Conservation (phyloP, 2,113 vertebrate genomes). For the Tyrannus savana region DNA sequence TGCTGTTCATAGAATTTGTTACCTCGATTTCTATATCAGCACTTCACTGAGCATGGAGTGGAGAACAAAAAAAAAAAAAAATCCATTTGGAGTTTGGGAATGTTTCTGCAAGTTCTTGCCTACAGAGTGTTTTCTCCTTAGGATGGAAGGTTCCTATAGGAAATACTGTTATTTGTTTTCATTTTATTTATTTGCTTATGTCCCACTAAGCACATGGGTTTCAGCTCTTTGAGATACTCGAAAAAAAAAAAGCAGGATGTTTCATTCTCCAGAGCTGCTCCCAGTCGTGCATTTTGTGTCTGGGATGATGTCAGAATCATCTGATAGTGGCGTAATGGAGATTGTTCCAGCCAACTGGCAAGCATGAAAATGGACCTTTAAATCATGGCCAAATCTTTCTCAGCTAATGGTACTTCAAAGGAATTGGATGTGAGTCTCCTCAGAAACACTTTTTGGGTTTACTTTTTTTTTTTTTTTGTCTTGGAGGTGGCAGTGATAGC, state of each 20-base stretch:
- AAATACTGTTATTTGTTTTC: background rate
- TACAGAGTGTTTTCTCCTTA: background rate
- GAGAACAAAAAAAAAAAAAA: background rate
- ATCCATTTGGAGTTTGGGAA: background rate
- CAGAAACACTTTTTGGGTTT: background rate
- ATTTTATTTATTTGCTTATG: background rate
- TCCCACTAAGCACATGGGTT: background rate
- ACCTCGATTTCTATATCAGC: background rate
- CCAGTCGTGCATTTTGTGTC: background rate
- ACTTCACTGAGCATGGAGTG: rapidly evolving
- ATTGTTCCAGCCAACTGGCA: background rate
- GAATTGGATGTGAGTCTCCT: background rate
- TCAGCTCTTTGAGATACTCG: background rate
- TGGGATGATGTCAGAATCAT: conserved; percentile 11
- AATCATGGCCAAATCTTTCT: background rate
- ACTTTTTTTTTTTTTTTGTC: background rate
- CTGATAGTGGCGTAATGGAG: background rate
- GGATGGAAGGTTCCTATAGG: background rate
- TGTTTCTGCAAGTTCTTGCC: background rate
- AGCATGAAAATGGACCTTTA: background rate
- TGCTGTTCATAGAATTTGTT: background rate
- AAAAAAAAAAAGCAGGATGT: background rate
- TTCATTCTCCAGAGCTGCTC: background rate
- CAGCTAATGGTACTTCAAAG: background rate
- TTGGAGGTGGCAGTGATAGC: background rate